A percentile compares a stretch with the other conserved stretches of the same genome.
Conservation (phyloP, 2,888 invertebrate genomes). For the Nemotelus nigrinus region DNA sequence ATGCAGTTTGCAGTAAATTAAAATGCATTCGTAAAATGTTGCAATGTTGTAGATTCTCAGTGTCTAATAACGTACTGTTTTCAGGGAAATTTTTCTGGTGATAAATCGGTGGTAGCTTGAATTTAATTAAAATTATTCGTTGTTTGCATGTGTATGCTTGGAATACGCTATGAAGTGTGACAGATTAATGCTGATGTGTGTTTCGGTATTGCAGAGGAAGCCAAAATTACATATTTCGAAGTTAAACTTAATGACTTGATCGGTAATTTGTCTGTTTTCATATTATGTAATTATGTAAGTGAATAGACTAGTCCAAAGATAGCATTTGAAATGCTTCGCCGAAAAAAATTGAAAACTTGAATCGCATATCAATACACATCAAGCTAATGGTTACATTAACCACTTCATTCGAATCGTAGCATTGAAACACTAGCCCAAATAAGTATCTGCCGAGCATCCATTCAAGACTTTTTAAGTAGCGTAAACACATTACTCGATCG, state of each 20-base stretch:
- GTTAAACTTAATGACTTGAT: not conserved
- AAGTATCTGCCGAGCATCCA: not conserved
- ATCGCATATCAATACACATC: not conserved
- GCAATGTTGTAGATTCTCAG: not conserved
- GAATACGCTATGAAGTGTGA: too few relatives aligned
- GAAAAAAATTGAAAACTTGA: not conserved
- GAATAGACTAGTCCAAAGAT: too few relatives aligned
- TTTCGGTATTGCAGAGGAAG: too few relatives aligned
- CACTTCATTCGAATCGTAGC: not conserved
- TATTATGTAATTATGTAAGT: too few relatives aligned
- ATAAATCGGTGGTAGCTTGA: constrained; percentile 43
- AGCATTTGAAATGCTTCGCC: not conserved
- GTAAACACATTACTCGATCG: constrained; percentile 33
- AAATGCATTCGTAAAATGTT: constrained; percentile 29
- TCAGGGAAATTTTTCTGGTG: constrained; percentile 8
- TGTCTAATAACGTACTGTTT: constrained; percentile 28
- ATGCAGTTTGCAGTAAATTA: constrained; percentile 37
- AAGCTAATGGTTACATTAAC: not conserved
- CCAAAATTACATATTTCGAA: not conserved
- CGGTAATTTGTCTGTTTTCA: not conserved
- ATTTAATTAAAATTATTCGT: constrained; percentile 45
- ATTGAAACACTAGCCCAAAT: constrained; percentile 17
- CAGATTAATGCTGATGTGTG: too few relatives aligned
- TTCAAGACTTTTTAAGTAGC: constrained; percentile 27
- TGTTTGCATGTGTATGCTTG: constrained; percentile 8